phyloP scores from a whole-genome alignment of 1,140 invertebrate species.

The Eriosoma lanigerum region DNA sequence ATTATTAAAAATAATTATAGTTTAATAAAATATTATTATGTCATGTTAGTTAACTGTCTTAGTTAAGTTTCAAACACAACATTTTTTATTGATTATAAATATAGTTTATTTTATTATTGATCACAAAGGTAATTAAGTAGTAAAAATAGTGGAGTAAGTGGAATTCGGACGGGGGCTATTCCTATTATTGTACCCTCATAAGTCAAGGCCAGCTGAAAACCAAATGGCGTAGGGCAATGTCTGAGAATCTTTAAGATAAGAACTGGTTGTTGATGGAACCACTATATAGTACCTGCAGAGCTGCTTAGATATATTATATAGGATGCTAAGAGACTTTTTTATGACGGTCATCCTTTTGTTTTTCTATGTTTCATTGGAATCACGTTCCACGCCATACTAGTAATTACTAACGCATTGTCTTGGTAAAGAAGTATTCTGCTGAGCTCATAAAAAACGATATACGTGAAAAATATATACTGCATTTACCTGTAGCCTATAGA shows the following conservation, averaged over 20 bases:
- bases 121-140: background rate
- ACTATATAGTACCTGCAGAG: background rate
- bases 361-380: conserved; percentile 34
- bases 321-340: too few species aligned
- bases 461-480: too few species aligned
- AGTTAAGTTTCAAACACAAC: too few species aligned
- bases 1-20: too few species aligned
- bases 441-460: conserved; percentile 10
- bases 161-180: background rate
- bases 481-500: background rate
- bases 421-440: background rate
- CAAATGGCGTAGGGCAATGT: background rate
- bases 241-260: conserved; percentile 35
- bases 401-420: conserved; percentile 42
- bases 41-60: too few species aligned
- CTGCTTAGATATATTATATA: background rate
- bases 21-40: too few species aligned
- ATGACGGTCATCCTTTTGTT: conserved; percentile 33
- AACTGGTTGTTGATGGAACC: conserved; percentile 31
- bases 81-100: too few species aligned
- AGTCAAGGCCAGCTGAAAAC: background rate
- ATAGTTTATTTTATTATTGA: too few species aligned
- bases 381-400: conserved; percentile 30
- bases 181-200: conserved; percentile 11
- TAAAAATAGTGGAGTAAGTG: background rate